phyloP scores from a whole-genome alignment of 2,888 invertebrate genomes.

The Trissolcus brochymenae region DNA sequence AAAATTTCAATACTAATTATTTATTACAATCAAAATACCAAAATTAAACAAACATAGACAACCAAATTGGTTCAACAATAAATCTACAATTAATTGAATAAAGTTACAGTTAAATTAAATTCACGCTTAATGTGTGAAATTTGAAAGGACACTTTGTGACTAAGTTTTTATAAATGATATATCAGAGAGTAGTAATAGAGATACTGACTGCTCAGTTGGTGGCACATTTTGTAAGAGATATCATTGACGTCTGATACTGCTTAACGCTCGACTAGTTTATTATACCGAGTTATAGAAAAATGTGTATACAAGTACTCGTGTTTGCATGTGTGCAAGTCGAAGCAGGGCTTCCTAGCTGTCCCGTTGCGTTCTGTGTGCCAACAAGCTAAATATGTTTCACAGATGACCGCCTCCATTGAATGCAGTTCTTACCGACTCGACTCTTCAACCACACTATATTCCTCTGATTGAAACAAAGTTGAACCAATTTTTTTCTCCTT shows the following conservation, averaged over 20 bases:
- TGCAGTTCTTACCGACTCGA: slow-evolving; percentile 61
- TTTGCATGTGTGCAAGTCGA: slow-evolving; percentile 38
- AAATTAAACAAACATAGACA: no score
- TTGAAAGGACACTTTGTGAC: neutral
- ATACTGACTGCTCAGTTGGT: slow-evolving; percentile 57
- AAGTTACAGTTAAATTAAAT: neutral
- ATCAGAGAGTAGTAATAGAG: no score
- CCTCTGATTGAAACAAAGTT: neutral
- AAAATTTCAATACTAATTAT: no score
- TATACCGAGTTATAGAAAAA: slow-evolving; percentile 50
- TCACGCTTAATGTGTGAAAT: neutral
- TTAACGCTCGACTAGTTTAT: slow-evolving; percentile 54
- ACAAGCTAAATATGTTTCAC: slow-evolving; percentile 76
- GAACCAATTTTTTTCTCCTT: neutral
- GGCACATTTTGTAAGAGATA: slow-evolving; percentile 47
- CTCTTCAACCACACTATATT: slow-evolving; percentile 17
- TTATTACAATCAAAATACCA: no score
- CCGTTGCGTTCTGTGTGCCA: slow-evolving; percentile 74
- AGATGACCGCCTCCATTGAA: slow-evolving; percentile 74
- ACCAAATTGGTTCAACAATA: no score
- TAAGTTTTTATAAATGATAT: no score
- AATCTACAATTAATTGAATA: no score
- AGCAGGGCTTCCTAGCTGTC: slow-evolving; percentile 63
- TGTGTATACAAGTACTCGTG: slow-evolving; percentile 37
- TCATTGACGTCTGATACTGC: slow-evolving; percentile 37